Conservation (phyloP, 64 coral and sea anemone genomes). For the Platygyra sinensis region DNA sequence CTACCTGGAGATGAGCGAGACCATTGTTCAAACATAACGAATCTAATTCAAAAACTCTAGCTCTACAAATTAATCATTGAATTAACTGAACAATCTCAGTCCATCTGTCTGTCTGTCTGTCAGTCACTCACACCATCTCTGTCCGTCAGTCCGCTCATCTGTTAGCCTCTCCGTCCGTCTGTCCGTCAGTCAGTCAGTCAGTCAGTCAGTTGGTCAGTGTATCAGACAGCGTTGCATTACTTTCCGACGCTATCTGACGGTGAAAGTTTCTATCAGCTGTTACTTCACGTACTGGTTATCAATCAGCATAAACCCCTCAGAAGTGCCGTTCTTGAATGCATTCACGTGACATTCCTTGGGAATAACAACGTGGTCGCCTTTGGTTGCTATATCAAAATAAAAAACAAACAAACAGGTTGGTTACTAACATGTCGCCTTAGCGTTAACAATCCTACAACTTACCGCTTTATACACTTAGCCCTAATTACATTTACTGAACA, state of each 20-base stretch:
- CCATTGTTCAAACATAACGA: too few species aligned
- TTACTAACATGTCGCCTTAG: too few species aligned
- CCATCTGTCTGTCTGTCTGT: neutral
- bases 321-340: neutral
- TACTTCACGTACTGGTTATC: neutral
- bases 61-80: neutral
- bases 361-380: neutral
- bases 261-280: too few species aligned
- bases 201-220: neutral
- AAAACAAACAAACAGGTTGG: neutral
- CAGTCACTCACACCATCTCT: neutral
- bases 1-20: too few species aligned
- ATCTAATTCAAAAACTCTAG: neutral
- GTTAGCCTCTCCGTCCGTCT: neutral
- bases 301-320: neutral
- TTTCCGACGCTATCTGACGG: too few species aligned
- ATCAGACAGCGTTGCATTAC: too few species aligned
- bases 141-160: neutral
- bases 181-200: neutral
- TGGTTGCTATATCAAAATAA: neutral
- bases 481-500: too few species aligned
- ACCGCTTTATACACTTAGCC: too few species aligned
- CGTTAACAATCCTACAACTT: too few species aligned
- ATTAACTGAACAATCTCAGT: neutral
- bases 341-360: neutral